Percentiles rank a stretch among this genome's conserved stretches.
Conservation (phyloP, 2,888 invertebrate genomes). For the Yponomeuta malinellus region DNA sequence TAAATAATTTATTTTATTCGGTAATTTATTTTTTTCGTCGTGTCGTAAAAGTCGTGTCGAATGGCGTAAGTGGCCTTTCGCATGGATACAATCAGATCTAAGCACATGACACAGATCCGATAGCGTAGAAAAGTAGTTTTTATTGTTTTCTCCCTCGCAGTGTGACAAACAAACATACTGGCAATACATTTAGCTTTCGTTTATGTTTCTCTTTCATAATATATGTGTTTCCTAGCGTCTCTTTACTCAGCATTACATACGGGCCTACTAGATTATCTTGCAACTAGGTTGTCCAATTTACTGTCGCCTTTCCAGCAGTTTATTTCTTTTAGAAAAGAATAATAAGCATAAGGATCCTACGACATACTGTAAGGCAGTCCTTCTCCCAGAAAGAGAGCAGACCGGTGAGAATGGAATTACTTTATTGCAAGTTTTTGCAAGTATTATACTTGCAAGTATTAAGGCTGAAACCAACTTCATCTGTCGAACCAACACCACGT, state of each 20-base stretch:
- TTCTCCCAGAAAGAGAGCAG: no score
- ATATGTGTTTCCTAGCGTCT: not conserved
- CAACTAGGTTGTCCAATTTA: not conserved
- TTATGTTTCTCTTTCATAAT: not conserved
- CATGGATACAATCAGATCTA: constrained; percentile 1
- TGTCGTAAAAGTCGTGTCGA: not conserved
- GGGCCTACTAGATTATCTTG: not conserved
- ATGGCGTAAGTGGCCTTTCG: not conserved
- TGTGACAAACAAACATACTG: not conserved
- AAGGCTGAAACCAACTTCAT: no score
- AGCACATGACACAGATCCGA: constrained; percentile 1
- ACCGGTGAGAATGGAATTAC: no score
- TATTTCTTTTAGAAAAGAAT: no score
- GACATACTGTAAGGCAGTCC: no score
- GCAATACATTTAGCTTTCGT: not conserved
- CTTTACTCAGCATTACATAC: not conserved
- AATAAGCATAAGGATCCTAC: no score
- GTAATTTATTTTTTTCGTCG: no score
- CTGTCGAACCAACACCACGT: no score
- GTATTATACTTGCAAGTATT: no score
- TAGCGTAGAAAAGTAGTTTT: not conserved
- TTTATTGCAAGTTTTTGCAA: no score
- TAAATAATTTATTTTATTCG: no score
- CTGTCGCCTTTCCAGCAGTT: no score
- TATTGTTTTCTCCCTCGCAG: not conserved